These are phyloP conservation scores for Chromis chromis DNA, from an alignment of 2,797 vertebrate genomes.

Conservation along the genomic window DNA sequence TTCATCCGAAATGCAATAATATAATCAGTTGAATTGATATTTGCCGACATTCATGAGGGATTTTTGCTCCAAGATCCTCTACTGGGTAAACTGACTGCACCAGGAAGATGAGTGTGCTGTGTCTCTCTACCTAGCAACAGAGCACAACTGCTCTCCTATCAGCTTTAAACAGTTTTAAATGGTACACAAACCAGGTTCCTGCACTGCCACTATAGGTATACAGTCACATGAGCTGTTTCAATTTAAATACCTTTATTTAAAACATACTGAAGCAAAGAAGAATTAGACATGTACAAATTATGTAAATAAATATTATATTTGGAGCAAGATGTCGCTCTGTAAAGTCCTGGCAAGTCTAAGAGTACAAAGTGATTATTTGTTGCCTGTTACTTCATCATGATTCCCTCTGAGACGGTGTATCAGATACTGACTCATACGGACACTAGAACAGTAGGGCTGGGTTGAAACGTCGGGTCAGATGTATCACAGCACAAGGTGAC, in stretches of 20 bases:
- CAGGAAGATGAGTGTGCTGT: constrained; percentile 31
- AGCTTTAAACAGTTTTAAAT: constrained; percentile 42
- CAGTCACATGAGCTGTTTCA: constrained; percentile 2
- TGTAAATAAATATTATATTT: neutral
- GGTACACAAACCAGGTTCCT: constrained; percentile 11
- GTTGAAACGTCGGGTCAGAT: constrained; percentile 60
- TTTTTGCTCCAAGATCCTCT: constrained; percentile 29
- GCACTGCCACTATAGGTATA: neutral
- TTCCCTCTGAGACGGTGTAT: neutral
- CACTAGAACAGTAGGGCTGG: constrained; percentile 36
- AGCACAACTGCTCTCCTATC: constrained; percentile 58
- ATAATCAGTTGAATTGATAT: neutral
- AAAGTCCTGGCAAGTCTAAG: constrained; percentile 1
- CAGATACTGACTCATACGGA: constrained; percentile 22
- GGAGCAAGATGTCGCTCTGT: neutral
- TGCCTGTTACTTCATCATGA: constrained; percentile 7
- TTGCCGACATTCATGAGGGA: neutral
- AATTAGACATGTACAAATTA: neutral
- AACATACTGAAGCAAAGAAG: neutral
- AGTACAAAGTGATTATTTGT: constrained; percentile 6
- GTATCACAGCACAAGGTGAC: constrained; percentile 67
- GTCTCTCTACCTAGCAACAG: constrained; percentile 75
- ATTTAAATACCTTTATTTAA: neutral
- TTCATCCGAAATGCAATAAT: neutral
- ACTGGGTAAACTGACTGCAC: constrained; percentile 24